A percentile compares a stretch with the other conserved stretches of the same genome.
Conservation (phyloP, 2,797 vertebrate species). For the Parotocinclus haroldoi region DNA sequence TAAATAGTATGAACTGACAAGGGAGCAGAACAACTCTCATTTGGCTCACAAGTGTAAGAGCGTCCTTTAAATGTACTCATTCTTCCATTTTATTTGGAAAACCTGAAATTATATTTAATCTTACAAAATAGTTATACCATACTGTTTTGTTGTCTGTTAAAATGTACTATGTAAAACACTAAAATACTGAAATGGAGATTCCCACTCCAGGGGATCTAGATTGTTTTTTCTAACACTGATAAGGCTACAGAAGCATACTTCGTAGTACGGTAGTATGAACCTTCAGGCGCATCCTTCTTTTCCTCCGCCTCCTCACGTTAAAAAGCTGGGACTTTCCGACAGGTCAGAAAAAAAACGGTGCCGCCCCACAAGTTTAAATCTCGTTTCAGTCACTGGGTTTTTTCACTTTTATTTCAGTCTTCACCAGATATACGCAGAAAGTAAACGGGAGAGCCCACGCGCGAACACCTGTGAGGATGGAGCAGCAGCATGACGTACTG, state of each 20-base stretch:
- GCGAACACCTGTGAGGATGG: constrained; percentile 27
- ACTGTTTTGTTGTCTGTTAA: too few relatives aligned
- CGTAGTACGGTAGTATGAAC: background rate
- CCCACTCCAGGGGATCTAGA: too few relatives aligned
- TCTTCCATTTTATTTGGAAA: too few relatives aligned
- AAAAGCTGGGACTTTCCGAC: constrained; percentile 36
- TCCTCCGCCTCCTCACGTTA: background rate
- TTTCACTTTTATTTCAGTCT: background rate
- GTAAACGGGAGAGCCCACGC: background rate
- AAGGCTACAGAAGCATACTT: background rate
- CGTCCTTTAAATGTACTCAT: too few relatives aligned
- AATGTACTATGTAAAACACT: too few relatives aligned
- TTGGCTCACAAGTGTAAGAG: too few relatives aligned
- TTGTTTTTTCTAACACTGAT: too few relatives aligned
- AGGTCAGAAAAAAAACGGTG: background rate
- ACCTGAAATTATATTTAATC: too few relatives aligned
- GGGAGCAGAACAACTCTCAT: too few relatives aligned
- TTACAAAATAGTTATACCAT: too few relatives aligned
- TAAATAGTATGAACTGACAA: background rate
- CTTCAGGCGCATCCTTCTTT: background rate
- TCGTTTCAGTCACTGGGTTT: too few relatives aligned
- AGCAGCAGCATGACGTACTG: constrained; percentile 22
- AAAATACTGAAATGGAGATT: too few relatives aligned
- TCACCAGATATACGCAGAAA: background rate
- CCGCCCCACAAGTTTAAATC: constrained; percentile 19